Evolutionary conservation across 1,140 invertebrate genomes (phyloP), one percentile per base, ranked within the genome.

Genomic region (Polypedilum pembai): DNA sequence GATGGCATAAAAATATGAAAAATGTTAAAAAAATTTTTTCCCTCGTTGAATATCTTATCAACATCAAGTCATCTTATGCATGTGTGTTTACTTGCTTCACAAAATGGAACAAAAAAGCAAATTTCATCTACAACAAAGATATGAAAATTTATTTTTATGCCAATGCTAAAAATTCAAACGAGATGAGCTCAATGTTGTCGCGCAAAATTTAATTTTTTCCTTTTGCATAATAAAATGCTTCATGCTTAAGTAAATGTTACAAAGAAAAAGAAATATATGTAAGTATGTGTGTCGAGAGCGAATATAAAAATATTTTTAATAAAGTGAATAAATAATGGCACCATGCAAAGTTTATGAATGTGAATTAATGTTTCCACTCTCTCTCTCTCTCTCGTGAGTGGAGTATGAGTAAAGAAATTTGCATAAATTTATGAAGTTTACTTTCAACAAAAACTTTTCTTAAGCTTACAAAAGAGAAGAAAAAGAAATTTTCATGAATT

Each of bases 281-380:
- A 56, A 12, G 12, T 33, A 33, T 33, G 24, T n/a, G 10, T 12
- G 12, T 4, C 12, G n/a, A 15, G 45, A 15, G n/a, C n/a, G 45
- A 56, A 15, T 4, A 56, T 4, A 56, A 56, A 56, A n/a, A 56
- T n/a, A 15, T 56, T 56, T 56, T 15, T 56, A 56, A 56, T 56
- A 56, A 56, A 56, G 45, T 56, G 45, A 56, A 56, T 56, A 56
- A 56, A 56, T 56, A 56, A 56, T 56, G 45, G 45, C 45, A 56
- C 45, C 45, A 56, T 56, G 45, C 45, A 56, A 56, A 56, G 8
- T 56, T 56, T 56, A 56, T 56, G 45, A 12, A 56, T 56, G 45
- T 56, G n/a, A 56, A 56, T 56, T 12, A 56, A n/a, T 33, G 24
- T 33, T 33, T 33, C 24, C 24, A 33, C 24, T 33, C 24, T 33